phyloP scores from a whole-genome alignment of 2,888 invertebrate species.

The Rhimphoctona megacephalus region DNA sequence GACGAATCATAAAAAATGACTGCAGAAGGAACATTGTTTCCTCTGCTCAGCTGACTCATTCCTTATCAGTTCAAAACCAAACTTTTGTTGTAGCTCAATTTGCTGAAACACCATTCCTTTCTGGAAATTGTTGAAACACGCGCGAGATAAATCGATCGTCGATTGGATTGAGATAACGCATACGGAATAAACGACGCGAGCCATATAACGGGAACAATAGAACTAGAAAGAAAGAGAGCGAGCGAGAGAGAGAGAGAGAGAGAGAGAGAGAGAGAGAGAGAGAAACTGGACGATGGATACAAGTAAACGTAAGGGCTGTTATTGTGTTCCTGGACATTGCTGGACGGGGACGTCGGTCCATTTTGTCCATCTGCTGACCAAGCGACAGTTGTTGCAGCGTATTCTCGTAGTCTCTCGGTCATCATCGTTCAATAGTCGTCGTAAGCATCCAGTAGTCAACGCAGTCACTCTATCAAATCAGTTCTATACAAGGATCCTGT shows the following conservation, averaged over 20 bases:
- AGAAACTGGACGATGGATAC: slow-evolving; percentile 48
- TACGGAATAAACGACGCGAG: slow-evolving; percentile 58
- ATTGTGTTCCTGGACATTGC: slow-evolving; percentile 78
- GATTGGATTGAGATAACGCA: slow-evolving; percentile 60
- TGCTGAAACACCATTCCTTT: slow-evolving; percentile 28
- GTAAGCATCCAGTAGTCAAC: slow-evolving; percentile 36
- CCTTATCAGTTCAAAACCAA: background rate
- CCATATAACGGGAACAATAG: slow-evolving; percentile 67
- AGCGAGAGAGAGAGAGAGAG: slow-evolving; percentile 10
- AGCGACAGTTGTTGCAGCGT: slow-evolving; percentile 75
- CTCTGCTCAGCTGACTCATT: background rate
- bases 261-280: slow-evolving; percentile 19
- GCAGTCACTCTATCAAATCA: slow-evolving; percentile 49
- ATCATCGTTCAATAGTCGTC: slow-evolving; percentile 54
- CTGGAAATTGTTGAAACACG: slow-evolving; percentile 43
- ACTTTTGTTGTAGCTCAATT: slow-evolving; percentile 6
- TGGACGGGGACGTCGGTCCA: slow-evolving; percentile 81
- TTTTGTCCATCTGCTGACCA: slow-evolving; percentile 84
- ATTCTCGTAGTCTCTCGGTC: slow-evolving; percentile 59
- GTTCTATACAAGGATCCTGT: slow-evolving; percentile 32
- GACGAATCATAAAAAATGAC: background rate
- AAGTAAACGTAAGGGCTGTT: slow-evolving; percentile 71
- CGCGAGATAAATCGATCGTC: slow-evolving; percentile 49
- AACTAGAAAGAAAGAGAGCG: slow-evolving; percentile 22
- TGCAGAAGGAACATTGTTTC: background rate